Conservation (phyloP, 2,113 vertebrate genomes). For the Plestiodon gilberti region DNA sequence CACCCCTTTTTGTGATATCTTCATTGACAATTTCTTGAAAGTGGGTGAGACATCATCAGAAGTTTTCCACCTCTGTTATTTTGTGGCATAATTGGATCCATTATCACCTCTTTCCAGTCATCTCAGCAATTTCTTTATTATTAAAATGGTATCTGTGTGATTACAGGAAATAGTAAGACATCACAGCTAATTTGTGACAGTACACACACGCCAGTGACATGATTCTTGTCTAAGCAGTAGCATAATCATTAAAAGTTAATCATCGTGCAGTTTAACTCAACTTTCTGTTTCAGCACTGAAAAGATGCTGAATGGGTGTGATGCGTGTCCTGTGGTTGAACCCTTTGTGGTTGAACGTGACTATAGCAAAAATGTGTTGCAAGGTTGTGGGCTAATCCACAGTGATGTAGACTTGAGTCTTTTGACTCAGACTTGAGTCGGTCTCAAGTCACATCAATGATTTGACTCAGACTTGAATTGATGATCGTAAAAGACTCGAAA, state of each 20-base stretch:
- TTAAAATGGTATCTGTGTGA: not conserved
- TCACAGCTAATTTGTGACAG: not conserved
- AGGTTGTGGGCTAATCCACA: not conserved
- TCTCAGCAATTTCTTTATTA: not conserved
- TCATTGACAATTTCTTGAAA: not conserved
- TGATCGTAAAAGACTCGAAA: too few relatives aligned
- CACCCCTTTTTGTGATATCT: not conserved
- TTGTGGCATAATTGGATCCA: not conserved
- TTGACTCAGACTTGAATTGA: too few relatives aligned
- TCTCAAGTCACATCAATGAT: too few relatives aligned
- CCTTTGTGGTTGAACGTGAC: not conserved
- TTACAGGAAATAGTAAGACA: not conserved
- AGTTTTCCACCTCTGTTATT: not conserved
- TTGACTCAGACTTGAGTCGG: too few relatives aligned
- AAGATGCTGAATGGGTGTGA: not conserved
- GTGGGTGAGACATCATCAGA: not conserved
- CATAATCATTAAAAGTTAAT: not conserved
- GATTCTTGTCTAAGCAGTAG: not conserved
- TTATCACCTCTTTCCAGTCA: slow-evolving; percentile 3
- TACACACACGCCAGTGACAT: not conserved
- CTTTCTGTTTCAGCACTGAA: not conserved
- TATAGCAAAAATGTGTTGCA: not conserved
- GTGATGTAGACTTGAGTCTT: too few relatives aligned
- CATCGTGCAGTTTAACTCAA: not conserved
- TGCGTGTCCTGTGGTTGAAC: not conserved